phyloP scores from a whole-genome alignment of 2,888 invertebrate species.

The Sarcophaga variegata region DNA sequence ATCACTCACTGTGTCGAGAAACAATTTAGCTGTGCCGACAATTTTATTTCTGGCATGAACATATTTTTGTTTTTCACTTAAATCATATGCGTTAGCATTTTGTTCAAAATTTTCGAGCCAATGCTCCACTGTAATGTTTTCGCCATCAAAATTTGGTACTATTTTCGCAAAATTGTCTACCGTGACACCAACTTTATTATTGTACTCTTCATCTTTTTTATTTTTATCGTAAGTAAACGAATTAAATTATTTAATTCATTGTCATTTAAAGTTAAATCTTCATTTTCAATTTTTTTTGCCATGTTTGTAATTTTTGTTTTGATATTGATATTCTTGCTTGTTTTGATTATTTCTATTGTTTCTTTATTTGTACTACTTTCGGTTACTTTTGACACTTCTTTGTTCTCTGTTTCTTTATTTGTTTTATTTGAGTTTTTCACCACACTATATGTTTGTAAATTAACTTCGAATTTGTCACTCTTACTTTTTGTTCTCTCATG shows the following conservation, averaged over 20 bases:
- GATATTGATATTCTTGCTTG: not conserved
- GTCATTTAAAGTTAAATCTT: not conserved
- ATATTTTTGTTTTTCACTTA: constrained; percentile 53
- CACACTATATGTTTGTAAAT: too few species aligned
- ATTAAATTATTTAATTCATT: constrained; percentile 11
- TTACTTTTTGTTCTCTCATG: too few species aligned
- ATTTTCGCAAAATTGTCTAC: constrained; percentile 49
- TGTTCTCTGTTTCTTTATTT: not conserved
- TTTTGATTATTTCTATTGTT: not conserved
- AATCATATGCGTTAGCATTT: constrained; percentile 54
- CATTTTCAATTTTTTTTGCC: too few species aligned
- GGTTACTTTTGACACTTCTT: not conserved
- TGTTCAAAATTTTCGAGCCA: constrained; percentile 52
- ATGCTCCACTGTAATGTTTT: constrained; percentile 44
- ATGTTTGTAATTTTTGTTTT: not conserved
- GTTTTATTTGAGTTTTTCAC: too few species aligned
- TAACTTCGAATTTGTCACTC: too few species aligned
- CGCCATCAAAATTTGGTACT: constrained; percentile 49
- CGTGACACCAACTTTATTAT: constrained; percentile 3
- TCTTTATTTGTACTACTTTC: not conserved
- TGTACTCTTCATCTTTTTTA: constrained; percentile 24
- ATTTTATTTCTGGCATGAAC: constrained; percentile 40
- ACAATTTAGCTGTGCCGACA: constrained; percentile 2
- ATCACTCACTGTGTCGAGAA: constrained; percentile 16
- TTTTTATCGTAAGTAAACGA: not conserved